Evolutionary conservation across 2,113 vertebrate genomes (phyloP).

Genomic region (Myanophis thanlyinensis): DNA sequence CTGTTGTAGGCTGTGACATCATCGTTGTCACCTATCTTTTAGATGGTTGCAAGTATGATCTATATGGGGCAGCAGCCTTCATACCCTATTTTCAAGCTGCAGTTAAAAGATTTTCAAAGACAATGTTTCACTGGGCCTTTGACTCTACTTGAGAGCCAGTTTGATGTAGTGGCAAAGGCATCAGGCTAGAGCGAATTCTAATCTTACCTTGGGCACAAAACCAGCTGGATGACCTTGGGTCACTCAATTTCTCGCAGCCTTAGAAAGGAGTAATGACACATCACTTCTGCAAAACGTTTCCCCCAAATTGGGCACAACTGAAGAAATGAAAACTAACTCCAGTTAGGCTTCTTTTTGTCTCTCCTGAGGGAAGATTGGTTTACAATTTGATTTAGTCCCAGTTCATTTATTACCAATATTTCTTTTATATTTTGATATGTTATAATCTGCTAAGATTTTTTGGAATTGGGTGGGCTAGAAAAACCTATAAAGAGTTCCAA

Average conservation of each 20-base stretch:
- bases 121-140: neutral
- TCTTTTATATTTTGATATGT: neutral
- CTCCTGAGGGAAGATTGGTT: neutral
- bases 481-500: neutral
- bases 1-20: neutral
- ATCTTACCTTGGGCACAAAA: too few relatives aligned
- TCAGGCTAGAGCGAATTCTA: too few relatives aligned
- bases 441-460: neutral
- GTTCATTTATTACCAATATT: neutral
- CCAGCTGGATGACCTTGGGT: too few relatives aligned
- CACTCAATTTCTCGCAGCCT: too few relatives aligned
- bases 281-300: too few relatives aligned
- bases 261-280: too few relatives aligned
- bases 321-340: neutral
- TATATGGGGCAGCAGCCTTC: neutral
- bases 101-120: neutral
- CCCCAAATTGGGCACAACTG: too few relatives aligned
- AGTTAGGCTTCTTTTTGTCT: neutral
- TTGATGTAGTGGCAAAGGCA: neutral
- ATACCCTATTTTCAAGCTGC: neutral
- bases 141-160: neutral
- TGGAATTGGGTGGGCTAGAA: neutral
- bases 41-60: neutral
- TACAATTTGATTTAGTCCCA: neutral
- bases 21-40: neutral